Evolutionary conservation across 2,113 vertebrate species (phyloP).

Genomic region (Diadophis punctatus): DNA sequence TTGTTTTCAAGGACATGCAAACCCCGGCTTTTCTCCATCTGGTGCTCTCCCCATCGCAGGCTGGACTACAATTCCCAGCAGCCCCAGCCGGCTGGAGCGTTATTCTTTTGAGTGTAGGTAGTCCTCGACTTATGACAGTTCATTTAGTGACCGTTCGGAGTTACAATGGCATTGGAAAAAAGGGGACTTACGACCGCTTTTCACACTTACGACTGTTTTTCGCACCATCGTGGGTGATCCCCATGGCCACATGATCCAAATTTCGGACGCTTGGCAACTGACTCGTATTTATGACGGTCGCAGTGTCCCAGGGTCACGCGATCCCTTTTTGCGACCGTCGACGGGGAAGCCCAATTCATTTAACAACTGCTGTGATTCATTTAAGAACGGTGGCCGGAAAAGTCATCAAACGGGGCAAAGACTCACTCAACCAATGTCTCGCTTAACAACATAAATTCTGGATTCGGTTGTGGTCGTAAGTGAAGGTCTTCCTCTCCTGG

Average conservation of each 20-base stretch:
- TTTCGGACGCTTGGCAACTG: not conserved
- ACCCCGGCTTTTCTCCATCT: not conserved
- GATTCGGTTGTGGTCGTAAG: too few relatives aligned
- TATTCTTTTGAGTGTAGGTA: not conserved
- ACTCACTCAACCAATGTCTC: too few relatives aligned
- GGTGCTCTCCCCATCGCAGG: not conserved
- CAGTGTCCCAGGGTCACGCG: not conserved
- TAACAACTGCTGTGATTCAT: too few relatives aligned
- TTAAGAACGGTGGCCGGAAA: too few relatives aligned
- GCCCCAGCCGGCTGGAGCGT: not conserved
- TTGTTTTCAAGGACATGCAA: not conserved
- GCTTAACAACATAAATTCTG: too few relatives aligned
- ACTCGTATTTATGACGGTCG: not conserved
- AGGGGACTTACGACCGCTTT: not conserved
- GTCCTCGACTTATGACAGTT: not conserved
- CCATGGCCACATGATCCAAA: not conserved
- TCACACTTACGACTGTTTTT: not conserved
- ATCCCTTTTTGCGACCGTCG: not conserved
- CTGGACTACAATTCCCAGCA: not conserved
- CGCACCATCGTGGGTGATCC: fast-evolving
- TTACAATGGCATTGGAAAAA: not conserved
- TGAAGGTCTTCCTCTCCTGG: too few relatives aligned
- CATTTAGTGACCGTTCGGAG: not conserved
- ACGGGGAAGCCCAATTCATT: too few relatives aligned
- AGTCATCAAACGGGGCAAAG: too few relatives aligned